phyloP scores from a whole-genome alignment of 2,113 vertebrate species.

The Trochalopteron elliotii region DNA sequence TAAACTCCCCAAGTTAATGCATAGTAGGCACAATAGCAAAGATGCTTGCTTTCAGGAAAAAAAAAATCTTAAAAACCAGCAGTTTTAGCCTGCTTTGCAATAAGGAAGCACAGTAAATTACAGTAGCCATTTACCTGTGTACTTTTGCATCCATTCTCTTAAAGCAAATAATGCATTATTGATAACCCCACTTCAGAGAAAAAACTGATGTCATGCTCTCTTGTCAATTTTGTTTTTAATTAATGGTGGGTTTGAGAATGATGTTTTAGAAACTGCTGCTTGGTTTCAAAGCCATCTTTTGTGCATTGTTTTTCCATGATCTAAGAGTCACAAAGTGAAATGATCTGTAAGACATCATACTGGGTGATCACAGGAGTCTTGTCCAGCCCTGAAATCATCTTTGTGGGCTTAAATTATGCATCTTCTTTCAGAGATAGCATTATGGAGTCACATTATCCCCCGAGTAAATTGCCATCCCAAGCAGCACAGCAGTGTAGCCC shows the following conservation, averaged over 20 bases:
- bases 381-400: not conserved
- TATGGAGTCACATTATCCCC: not conserved
- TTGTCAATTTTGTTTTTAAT: conserved; percentile 46
- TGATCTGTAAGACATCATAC: not conserved
- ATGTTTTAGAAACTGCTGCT: not conserved
- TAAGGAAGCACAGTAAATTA: not conserved
- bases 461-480: not conserved
- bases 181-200: not conserved
- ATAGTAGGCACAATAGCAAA: not conserved
- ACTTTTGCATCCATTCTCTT: conserved; percentile 16
- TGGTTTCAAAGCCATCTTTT: not conserved
- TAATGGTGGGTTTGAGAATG: not conserved
- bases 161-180: conserved; percentile 44
- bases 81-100: not conserved
- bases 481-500: not conserved
- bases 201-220: conserved; percentile 9
- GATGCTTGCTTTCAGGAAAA: not conserved
- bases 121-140: conserved; percentile 8
- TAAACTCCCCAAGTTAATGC: not conserved
- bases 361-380: not conserved
- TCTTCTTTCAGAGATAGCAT: not conserved
- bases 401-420: not conserved
- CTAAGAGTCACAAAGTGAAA: not conserved
- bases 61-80: not conserved
- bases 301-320: not conserved